These are phyloP conservation scores for Coluber constrictor DNA, from an alignment of 2,797 vertebrate genomes.

Conservation along the genomic window DNA sequence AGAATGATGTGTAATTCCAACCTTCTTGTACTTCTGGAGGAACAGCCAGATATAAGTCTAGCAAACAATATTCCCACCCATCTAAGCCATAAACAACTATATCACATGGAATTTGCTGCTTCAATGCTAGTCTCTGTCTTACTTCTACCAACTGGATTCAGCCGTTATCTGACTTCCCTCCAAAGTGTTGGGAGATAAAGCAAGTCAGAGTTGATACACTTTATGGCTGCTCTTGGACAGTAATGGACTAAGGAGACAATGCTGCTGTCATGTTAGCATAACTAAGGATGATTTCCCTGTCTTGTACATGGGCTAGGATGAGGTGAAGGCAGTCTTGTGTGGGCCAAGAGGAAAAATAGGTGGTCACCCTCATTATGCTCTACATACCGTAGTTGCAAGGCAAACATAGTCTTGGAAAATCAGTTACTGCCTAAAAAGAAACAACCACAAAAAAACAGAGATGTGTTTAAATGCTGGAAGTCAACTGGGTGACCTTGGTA, in stretches of 20 bases:
- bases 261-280: not conserved
- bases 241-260: not conserved
- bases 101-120: not conserved
- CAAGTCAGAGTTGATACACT: not conserved
- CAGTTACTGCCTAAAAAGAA: not conserved
- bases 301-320: not conserved
- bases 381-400: not conserved
- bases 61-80: not conserved
- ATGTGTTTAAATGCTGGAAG: not conserved
- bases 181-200: not conserved
- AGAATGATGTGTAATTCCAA: not conserved
- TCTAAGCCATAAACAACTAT: not conserved
- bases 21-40: not conserved
- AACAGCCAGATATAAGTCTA: not conserved
- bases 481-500: not conserved
- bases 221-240: not conserved
- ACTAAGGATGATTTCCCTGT: not conserved
- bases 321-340: not conserved
- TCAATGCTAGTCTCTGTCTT: not conserved
- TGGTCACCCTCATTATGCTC: not conserved
- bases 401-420: not conserved
- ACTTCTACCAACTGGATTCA: not conserved
- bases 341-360: not conserved
- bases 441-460: not conserved
- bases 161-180: not conserved